Evolutionary conservation across 2,888 invertebrate genomes (phyloP).

Genomic region (Syrphus vitripennis): DNA sequence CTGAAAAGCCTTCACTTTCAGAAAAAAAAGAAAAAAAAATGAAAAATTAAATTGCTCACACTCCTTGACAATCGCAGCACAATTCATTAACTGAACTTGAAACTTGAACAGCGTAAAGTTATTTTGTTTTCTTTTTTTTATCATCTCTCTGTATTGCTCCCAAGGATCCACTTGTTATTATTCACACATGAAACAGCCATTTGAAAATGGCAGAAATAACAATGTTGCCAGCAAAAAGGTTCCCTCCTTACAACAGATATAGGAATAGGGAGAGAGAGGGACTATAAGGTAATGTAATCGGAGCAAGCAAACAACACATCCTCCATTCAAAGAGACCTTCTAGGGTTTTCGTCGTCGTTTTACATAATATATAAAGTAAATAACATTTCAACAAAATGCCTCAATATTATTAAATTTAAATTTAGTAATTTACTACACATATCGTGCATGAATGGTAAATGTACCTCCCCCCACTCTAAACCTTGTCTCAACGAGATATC

Average conservation of each 20-base stretch:
- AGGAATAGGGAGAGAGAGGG: background rate
- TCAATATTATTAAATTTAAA: constrained; percentile 68
- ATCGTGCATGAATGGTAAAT: constrained; percentile 50
- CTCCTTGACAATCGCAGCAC: constrained; percentile 40
- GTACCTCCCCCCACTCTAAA: background rate
- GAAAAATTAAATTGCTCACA: background rate
- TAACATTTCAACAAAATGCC: constrained; percentile 34
- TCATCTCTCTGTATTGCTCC: background rate
- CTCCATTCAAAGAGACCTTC: too few relatives aligned
- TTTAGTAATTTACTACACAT: constrained; percentile 63
- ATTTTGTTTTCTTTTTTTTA: constrained; percentile 7
- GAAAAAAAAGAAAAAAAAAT: too few relatives aligned
- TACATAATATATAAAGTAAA: too few relatives aligned
- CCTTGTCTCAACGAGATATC: constrained; percentile 48
- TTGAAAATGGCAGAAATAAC: constrained; percentile 40
- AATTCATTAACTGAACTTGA: constrained; percentile 59
- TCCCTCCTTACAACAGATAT: background rate
- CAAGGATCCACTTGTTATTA: constrained; percentile 54
- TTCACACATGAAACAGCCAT: constrained; percentile 62
- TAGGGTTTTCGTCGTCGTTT: too few relatives aligned
- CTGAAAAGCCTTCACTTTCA: too few relatives aligned
- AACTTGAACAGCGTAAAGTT: constrained; percentile 51
- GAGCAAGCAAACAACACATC: background rate
- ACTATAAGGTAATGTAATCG: constrained; percentile 31
- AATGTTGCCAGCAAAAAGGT: background rate